Conservation (phyloP, 1,140 invertebrate genomes). For the Papilio polytes region DNA sequence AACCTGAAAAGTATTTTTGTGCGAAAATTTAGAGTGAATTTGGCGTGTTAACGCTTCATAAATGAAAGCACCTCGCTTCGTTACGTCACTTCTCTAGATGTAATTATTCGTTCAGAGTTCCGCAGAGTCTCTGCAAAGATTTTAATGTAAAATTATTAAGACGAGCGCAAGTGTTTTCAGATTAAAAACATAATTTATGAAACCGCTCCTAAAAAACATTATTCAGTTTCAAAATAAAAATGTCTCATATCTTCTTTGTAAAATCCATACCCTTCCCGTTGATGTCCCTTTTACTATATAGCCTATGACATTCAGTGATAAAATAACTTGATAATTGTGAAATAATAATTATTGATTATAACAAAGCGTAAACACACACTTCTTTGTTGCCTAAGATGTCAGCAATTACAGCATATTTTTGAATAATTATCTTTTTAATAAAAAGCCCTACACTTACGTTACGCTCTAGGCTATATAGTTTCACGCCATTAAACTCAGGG, state of each 20-base stretch:
- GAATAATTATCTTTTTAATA: no score
- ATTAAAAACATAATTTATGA: not conserved
- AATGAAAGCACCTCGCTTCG: conserved; percentile 15
- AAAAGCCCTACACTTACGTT: no score
- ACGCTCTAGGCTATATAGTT: no score
- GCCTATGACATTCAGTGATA: no score
- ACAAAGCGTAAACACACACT: no score
- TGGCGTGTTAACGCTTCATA: conserved; percentile 6
- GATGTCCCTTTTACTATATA: no score
- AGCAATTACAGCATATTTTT: no score
- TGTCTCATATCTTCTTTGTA: not conserved
- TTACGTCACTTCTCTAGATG: conserved; percentile 8
- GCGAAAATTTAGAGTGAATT: conserved; percentile 5
- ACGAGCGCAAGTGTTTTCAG: not conserved
- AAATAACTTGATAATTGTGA: no score
- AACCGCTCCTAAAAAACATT: not conserved
- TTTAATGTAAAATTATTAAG: conserved; percentile 23
- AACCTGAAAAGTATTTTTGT: conserved; percentile 20
- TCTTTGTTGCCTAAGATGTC: no score
- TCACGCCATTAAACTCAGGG: no score
- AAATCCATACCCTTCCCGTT: no score
- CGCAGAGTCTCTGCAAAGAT: conserved; percentile 4
- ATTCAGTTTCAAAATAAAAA: not conserved
- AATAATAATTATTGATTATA: no score
- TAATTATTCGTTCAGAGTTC: conserved; percentile 20